Evolutionary conservation across 2,888 invertebrate species (phyloP), one percentile per base, ranked within the genome.

Genomic region (Lordiphosa andalusiaca): DNA sequence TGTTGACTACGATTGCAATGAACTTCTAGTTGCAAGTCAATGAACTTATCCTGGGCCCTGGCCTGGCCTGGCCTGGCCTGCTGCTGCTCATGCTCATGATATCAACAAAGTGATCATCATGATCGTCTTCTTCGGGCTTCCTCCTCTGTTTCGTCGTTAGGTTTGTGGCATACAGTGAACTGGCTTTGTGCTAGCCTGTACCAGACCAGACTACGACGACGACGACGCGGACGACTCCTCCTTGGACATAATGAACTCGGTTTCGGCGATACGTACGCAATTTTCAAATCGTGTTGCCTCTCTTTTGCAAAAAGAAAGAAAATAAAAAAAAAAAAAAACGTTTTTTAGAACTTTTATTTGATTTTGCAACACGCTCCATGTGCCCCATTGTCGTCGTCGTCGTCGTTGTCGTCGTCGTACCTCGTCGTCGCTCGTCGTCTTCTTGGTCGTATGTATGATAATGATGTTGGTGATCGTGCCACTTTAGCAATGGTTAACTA

Each of bases 381-480:
- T 48, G 53, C 60, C 47, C 51, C 73, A 67, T 71, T 71, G 67
- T 64, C 54, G 67, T 62, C 30, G 30, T 30, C 30, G 9, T 41
- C 25, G 25, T 36, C 44, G 16, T 33, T 53, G 57, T 68, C 36
- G 40, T 30, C 30, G 30, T 41, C 25, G 25, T 25, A 38, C 37
- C 13, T 36, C 44, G 16, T 33, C 55, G 57, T 67, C 36, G 40
- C 33, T 44, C 38, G 21, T n/a, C 38, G 38, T 7, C 30, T 42
- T 38, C 38, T 16, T 36, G 46, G 23, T 35, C 64, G 62, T 58
- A 71, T 74, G 61, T 83, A 81, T 81, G 84, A 84, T 81, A 84
- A 84, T 81, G 83, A 84, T 73, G 85, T 82, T 83, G 75, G 58
- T 74, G 85, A 84, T 84, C 83, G 83, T 84, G 83, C 85, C 85